Conservation (phyloP, 2,113 vertebrate genomes). For the Gnathonemus longibarbis region DNA sequence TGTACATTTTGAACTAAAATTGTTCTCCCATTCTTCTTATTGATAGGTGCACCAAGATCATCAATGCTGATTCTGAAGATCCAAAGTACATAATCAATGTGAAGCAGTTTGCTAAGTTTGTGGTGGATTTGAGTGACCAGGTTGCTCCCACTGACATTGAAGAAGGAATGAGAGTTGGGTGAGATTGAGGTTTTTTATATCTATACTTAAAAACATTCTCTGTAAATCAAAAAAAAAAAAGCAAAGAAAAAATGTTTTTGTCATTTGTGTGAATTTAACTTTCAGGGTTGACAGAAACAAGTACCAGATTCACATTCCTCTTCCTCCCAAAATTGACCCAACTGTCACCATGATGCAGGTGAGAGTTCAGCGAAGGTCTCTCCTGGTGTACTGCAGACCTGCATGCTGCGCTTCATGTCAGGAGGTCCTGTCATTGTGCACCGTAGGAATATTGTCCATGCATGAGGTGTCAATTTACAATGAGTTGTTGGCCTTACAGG, state of each 20-base stretch:
- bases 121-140: constrained; percentile 97
- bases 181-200: constrained; percentile 36
- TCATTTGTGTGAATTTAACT: background rate
- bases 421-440: no score
- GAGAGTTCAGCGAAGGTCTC: constrained; percentile 22
- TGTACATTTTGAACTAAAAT: background rate
- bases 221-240: background rate
- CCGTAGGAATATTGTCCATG: background rate
- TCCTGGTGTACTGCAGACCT: background rate
- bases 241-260: background rate
- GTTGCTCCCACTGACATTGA: constrained; percentile 98
- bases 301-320: constrained; percentile 96
- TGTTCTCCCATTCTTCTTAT: background rate
- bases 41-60: constrained; percentile 95
- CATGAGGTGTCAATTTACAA: background rate
- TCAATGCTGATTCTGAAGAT: constrained; percentile 96
- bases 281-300: constrained; percentile 96
- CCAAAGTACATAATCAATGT: constrained; percentile 99
- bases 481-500: constrained; percentile 54
- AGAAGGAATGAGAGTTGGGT: constrained; percentile 99
- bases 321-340: constrained; percentile 97
- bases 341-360: constrained; percentile 99
- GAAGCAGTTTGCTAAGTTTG: constrained; percentile 98
- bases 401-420: background rate
- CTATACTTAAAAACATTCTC: background rate